Conservation (phyloP, 2,888 invertebrate genomes). For the Caenorhabditis sp. region DNA sequence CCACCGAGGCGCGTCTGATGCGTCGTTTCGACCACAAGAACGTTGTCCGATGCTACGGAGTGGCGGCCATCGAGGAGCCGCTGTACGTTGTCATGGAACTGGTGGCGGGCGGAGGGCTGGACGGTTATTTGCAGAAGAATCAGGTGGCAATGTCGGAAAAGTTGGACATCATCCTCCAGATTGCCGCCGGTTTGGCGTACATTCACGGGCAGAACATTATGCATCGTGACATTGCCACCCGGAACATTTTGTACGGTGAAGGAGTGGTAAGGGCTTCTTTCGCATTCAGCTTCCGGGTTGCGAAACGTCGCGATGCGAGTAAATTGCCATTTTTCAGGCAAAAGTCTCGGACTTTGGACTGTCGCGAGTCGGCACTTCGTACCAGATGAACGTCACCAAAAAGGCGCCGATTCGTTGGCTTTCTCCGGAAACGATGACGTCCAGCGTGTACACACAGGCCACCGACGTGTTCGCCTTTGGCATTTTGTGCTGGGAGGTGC, state of each 20-base stretch:
- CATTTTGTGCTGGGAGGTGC: conserved; percentile 68
- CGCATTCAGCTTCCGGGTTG: no score
- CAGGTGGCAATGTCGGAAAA: conserved; percentile 47
- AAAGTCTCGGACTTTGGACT: conserved; percentile 72
- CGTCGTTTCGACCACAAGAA: conserved; percentile 71
- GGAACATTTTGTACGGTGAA: conserved; percentile 69
- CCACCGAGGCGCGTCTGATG: conserved; percentile 74
- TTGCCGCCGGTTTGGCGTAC: conserved; percentile 70
- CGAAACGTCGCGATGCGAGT: no score
- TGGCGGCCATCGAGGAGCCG: conserved; percentile 74
- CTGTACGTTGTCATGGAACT: conserved; percentile 75
- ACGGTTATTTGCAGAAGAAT: conserved; percentile 71
- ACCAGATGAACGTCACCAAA: conserved; percentile 65
- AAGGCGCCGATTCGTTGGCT: conserved; percentile 76
- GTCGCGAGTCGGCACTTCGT: conserved; percentile 65
- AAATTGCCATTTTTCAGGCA: conserved; percentile 47
- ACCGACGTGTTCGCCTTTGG: conserved; percentile 72
- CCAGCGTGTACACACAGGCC: conserved; percentile 64
- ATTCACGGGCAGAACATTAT: conserved; percentile 65
- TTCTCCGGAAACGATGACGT: conserved; percentile 73
- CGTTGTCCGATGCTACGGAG: conserved; percentile 70
- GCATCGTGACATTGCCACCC: conserved; percentile 72
- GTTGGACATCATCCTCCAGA: conserved; percentile 63
- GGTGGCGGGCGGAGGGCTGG: conserved; percentile 69
- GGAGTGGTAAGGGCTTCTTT: conserved; percentile 34